A percentile compares a stretch with the other conserved stretches of the same genome.
phyloP scores from a whole-genome alignment of 2,797 vertebrate species.

The Pipistrellus nathusii region DNA sequence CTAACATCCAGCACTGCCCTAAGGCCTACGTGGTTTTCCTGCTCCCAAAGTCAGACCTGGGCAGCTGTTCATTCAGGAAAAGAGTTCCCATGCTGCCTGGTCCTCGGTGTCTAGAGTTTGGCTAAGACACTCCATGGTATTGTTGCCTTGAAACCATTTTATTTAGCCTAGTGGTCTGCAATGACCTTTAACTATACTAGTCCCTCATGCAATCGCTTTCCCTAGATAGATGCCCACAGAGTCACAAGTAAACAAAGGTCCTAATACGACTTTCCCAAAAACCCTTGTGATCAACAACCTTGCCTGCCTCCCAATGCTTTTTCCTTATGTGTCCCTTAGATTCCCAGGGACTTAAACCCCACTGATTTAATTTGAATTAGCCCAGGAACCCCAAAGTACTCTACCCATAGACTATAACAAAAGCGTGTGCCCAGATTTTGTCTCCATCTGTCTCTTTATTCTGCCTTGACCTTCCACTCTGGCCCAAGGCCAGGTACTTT shows the following conservation, averaged over 20 bases:
- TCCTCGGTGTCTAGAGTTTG: not conserved
- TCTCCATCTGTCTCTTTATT: not conserved
- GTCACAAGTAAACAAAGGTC: not conserved
- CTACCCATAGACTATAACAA: not conserved
- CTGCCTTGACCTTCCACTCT: not conserved
- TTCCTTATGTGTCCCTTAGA: not conserved
- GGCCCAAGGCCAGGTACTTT: not conserved
- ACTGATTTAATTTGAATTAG: not conserved
- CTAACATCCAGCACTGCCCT: not conserved
- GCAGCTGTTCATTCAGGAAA: not conserved
- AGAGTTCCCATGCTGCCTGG: not conserved
- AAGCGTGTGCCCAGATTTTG: not conserved
- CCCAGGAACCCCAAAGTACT: not conserved
- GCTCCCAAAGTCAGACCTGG: not conserved
- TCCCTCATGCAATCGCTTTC: not conserved
- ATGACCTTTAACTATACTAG: not conserved
- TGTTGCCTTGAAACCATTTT: not conserved
- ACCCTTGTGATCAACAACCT: not conserved
- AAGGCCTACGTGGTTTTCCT: not conserved
- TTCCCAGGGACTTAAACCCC: not conserved
- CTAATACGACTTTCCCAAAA: not conserved
- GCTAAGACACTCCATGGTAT: not conserved
- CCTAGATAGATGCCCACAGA: not conserved
- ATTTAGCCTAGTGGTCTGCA: not conserved
- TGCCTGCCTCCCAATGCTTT: not conserved